phyloP scores from a whole-genome alignment of 92 coral and sea anemone genomes.

The Chrysogorgia sp. region DNA sequence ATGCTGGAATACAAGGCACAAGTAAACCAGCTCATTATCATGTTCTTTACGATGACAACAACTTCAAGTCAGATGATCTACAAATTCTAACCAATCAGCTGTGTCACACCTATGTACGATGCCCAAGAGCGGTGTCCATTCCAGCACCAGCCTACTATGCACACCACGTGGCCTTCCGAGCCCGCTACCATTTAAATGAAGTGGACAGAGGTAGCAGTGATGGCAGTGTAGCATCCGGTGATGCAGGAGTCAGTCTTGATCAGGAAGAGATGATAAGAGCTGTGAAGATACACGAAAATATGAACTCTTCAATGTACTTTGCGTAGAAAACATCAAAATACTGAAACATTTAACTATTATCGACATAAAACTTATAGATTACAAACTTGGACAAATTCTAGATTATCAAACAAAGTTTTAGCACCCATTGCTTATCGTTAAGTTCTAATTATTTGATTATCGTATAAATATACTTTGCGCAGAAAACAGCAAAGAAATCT shows the following conservation, averaged over 20 bases:
- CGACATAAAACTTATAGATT: too few relatives aligned
- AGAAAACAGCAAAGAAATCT: too few relatives aligned
- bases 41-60: constrained; percentile 54
- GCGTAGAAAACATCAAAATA: background rate
- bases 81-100: constrained; percentile 51
- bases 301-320: constrained; percentile 38
- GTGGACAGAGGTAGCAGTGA: constrained; percentile 23
- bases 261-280: constrained; percentile 19
- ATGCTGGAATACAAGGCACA: constrained; percentile 59
- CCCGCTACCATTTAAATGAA: constrained; percentile 41
- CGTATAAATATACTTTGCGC: too few relatives aligned
- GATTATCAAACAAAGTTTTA: too few relatives aligned
- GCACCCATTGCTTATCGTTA: too few relatives aligned
- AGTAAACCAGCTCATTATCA: constrained; percentile 55
- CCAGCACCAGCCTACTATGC: constrained; percentile 62
- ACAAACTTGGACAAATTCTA: too few relatives aligned
- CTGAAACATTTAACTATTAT: background rate
- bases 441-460: too few relatives aligned
- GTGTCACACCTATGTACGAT: constrained; percentile 56
- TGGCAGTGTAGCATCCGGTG: constrained; percentile 23
- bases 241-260: constrained; percentile 1
- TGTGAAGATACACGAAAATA: constrained; percentile 20
- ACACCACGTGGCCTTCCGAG: constrained; percentile 57
- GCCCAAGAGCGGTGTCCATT: constrained; percentile 55
- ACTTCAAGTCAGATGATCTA: constrained; percentile 45